These are phyloP conservation scores for Nesidiocoris tenuis DNA, from an alignment of 2,888 invertebrate genomes.

Conservation along the genomic window DNA sequence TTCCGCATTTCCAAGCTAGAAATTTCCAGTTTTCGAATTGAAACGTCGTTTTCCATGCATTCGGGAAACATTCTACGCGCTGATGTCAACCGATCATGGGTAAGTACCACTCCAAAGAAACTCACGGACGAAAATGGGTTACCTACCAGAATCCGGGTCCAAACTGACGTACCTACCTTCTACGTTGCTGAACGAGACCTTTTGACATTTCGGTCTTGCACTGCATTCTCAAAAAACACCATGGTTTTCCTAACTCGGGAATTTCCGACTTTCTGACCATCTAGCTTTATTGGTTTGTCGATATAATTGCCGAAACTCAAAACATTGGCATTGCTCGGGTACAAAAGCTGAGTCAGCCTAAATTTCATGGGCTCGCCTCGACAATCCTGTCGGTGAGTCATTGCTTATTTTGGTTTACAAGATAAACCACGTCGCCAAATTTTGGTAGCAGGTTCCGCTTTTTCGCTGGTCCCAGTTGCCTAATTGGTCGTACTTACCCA, in stretches of 20 bases:
- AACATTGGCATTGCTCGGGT: no score
- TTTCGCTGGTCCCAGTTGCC: no score
- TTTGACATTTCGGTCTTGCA: constrained; percentile 29
- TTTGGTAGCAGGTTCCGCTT: no score
- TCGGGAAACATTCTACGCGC: constrained; percentile 1
- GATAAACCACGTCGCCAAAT: no score
- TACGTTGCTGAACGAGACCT: constrained; percentile 1
- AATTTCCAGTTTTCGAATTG: neutral
- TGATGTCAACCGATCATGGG: constrained; percentile 44
- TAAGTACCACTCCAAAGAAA: constrained; percentile 25
- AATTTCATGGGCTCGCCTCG: neutral
- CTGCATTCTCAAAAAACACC: no score
- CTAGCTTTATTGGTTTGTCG: no score
- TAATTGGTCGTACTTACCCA: no score
- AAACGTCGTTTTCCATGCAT: constrained; percentile 29
- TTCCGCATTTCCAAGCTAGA: neutral
- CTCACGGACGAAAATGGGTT: constrained; percentile 44
- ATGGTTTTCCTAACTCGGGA: no score
- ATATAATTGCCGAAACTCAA: no score
- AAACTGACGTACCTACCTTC: neutral
- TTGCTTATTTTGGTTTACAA: no score
- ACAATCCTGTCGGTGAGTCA: no score
- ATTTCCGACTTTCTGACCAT: no score
- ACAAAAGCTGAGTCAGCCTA: neutral
- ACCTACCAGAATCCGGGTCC: constrained; percentile 32